A percentile compares a stretch with the other conserved stretches of the same genome.
Conservation (phyloP, 2,888 invertebrate genomes). For the Pemphredon lugubris region DNA sequence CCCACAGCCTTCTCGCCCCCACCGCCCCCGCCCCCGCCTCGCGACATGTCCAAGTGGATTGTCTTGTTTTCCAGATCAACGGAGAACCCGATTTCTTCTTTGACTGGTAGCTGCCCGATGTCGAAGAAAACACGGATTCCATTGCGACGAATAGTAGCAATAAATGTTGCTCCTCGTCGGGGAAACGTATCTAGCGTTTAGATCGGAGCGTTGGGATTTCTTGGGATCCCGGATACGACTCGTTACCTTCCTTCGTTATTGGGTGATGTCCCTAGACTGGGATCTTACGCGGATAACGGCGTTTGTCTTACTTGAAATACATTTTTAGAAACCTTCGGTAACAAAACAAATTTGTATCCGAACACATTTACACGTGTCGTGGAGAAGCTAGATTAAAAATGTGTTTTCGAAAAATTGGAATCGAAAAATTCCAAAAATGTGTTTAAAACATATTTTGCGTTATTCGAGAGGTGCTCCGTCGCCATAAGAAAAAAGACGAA, state of each 20-base stretch:
- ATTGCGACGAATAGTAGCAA: neutral
- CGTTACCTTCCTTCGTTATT: neutral
- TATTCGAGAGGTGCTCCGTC: no score
- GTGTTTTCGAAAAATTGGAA: no score
- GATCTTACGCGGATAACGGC: no score
- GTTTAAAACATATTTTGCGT: no score
- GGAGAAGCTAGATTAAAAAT: no score
- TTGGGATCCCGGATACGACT: neutral
- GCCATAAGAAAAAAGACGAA: no score
- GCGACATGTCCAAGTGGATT: constrained; percentile 48
- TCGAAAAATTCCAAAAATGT: no score
- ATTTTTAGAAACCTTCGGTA: no score
- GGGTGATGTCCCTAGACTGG: no score
- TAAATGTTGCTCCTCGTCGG: neutral
- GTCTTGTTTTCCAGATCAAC: constrained; percentile 56
- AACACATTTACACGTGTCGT: no score
- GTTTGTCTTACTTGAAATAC: no score
- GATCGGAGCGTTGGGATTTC: neutral
- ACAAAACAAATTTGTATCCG: no score
- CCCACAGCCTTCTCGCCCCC: neutral
- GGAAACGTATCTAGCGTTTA: neutral
- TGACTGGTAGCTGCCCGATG: neutral
- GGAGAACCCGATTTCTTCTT: constrained; percentile 24
- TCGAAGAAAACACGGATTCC: neutral
- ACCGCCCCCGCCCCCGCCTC: neutral